Base-by-base conservation (phyloP, 2,888 invertebrate genomes). In the Trichogramma evanescens region DNA sequence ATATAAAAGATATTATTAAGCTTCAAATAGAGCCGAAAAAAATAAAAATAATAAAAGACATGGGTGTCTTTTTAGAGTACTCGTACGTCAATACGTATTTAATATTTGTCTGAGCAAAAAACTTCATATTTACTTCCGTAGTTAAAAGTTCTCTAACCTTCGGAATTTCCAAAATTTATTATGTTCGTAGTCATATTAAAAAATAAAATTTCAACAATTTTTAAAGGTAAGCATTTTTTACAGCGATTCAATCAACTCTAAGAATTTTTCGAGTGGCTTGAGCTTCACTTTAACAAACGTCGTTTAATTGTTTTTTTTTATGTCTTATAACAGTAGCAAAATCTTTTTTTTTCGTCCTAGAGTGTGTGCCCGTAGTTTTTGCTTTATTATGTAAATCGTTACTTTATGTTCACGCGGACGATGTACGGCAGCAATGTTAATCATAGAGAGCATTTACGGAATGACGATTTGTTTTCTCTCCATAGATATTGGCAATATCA, bases 171-270 rank as follows among this genome's bases (percentile, higher is more conserved):
- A 26, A 26, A 26, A 26, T 26, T 1, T 26, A 26, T 26, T 26
- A 26, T 26, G 26, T 51, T 58, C 10, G 40, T 13, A 8, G 44
- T 26, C 50, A 54, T 58, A 55, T 62, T 59, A 45, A 62, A 62
- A 57, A 63, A 63, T 63, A 63, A 63, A 59, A 59, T 60, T 63
- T 60, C 43, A 60, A 57, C 56, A 63, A 61, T 61, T 63, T 45
- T 58, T 13, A 61, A 53, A 56, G 45, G 45, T 53, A 63, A 63
- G 43, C 54, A 58, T 50, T 63, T 60, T 59, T 13, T 60, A 57
- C 63, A 55, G 55, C 57, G 5, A 52, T 55, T 43, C 9, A 45
- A 10, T 45, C 56, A 58, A 63, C 61, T 55, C 60, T 60, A 58
- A 58, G n/a, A 59, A 56, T 48, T 50, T 26, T 26, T 59, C 50